Evolutionary conservation across 2,113 vertebrate species (phyloP), one percentile per base, ranked within the genome.

Genomic region (Scomber colias): DNA sequence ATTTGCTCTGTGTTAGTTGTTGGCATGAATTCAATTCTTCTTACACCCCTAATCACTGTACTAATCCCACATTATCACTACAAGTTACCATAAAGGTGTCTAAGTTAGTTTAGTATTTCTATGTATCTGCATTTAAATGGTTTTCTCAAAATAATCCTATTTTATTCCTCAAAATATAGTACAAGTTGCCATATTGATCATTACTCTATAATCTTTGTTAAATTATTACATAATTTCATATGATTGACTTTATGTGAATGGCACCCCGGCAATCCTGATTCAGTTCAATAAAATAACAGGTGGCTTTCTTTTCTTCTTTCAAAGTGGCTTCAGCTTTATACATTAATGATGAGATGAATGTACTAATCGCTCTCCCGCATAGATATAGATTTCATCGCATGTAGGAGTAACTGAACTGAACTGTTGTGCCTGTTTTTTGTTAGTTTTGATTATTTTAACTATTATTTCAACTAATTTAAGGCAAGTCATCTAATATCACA

Each of bases 321-420:
- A 80, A 27, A 27, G 15, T 64, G 70, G 61, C 81, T 51, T 79
- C 50, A 44, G 57, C 35, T 4, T 82, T 74, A 82, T 92, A 62
- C 65, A 92, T 93, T 89, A 90, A 66, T 92, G 31, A 92, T 89
- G 70, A 81, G 35, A 71, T 86, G 50, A 71, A 74, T 76, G 44
- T 69, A 76, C 56, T 77, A 65, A 66, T 73, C 62, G 84, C 75
- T 68, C 82, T 54, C 91, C 89, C 40, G 59, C 71, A 44, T 27
- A 54, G 83, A 77, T 89, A 89, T 86, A 86, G 66, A 83, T 89
- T 92, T 86, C 88, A 80, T 73, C 46, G 51, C 21, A 63, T 78
- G 10, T 40, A 55, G 54, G 17, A 76, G 48, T 63, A 27, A 74
- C 70, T 46, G 49, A 77, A 19, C 35, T 44, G 50, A 55, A 19